Conservation (phyloP, 2,888 invertebrate genomes). For the Dichetophora obliterata region DNA sequence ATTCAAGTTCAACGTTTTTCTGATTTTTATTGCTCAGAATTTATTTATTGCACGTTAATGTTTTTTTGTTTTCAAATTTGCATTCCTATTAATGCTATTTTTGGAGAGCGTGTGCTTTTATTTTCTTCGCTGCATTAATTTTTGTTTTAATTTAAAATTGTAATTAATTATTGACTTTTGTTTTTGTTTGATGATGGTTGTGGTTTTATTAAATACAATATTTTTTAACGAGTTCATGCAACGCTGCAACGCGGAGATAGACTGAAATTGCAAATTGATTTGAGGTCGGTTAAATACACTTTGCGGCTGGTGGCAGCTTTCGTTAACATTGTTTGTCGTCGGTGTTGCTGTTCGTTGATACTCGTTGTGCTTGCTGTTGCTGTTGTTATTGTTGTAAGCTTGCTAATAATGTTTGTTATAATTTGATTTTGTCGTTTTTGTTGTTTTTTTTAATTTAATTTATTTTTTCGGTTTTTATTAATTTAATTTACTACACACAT, state of each 20-base stretch:
- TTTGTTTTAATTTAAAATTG: background rate
- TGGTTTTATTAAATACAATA: conserved; percentile 22
- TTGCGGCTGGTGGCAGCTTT: conserved; percentile 12
- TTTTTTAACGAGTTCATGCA: conserved; percentile 61
- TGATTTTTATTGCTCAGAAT: background rate
- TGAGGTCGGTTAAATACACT: conserved; percentile 70
- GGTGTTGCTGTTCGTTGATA: background rate
- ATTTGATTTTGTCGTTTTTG: conserved; percentile 31
- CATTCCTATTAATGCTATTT: background rate
- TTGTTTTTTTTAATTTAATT: conserved; percentile 27
- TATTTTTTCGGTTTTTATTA: too few relatives aligned
- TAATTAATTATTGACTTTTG: conserved; percentile 10
- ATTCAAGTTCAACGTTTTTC: conserved; percentile 26
- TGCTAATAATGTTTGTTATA: background rate
- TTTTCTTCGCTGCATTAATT: background rate
- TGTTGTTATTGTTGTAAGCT: conserved; percentile 22
- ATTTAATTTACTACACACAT: background rate
- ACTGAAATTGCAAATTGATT: conserved; percentile 71
- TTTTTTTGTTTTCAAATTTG: conserved; percentile 3
- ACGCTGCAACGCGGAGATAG: conserved; percentile 70
- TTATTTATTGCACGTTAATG: background rate
- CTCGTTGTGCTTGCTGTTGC: conserved; percentile 11
- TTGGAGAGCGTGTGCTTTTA: too few relatives aligned
- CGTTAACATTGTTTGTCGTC: background rate
- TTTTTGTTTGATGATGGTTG: conserved; percentile 26